Conservation (phyloP, 2,113 vertebrate species). For the Neogobius melanostomus region DNA sequence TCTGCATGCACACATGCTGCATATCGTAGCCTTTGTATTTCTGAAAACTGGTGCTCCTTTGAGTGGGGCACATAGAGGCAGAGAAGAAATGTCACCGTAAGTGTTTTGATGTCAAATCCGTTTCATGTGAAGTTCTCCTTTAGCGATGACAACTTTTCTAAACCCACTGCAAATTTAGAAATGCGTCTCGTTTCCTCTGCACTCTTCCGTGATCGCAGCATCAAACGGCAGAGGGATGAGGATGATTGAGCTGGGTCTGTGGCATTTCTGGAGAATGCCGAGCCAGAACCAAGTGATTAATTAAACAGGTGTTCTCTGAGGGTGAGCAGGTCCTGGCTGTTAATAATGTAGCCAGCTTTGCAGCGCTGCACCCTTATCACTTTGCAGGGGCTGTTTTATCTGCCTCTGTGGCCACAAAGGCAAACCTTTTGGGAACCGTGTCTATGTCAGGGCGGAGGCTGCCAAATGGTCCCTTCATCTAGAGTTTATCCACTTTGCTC, state of each 20-base stretch:
- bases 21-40: conserved; percentile 76
- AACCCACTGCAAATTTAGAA: conserved; percentile 78
- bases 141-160: conserved; percentile 78
- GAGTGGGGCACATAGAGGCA: conserved; percentile 72
- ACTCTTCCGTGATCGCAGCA: conserved; percentile 63
- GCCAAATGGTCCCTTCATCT: conserved; percentile 76
- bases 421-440: conserved; percentile 69
- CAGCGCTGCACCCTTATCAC: conserved; percentile 67
- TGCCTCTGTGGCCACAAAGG: conserved; percentile 73
- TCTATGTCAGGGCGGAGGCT: conserved; percentile 69
- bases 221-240: conserved; percentile 69
- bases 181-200: conserved; percentile 67
- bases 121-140: conserved; percentile 80
- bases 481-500: conserved; percentile 79
- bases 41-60: conserved; percentile 78
- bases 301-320: conserved; percentile 76
- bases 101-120: conserved; percentile 77
- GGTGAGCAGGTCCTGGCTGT: conserved; percentile 66
- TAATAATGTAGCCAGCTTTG: conserved; percentile 77
- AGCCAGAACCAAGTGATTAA: conserved; percentile 76
- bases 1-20: conserved; percentile 75
- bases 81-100: conserved; percentile 78
- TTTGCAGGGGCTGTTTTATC: conserved; percentile 67
- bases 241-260: conserved; percentile 70
- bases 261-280: conserved; percentile 68